Base-by-base conservation (phyloP, 1,140 invertebrate genomes). In the Drosophila pseudoobscura region DNA sequence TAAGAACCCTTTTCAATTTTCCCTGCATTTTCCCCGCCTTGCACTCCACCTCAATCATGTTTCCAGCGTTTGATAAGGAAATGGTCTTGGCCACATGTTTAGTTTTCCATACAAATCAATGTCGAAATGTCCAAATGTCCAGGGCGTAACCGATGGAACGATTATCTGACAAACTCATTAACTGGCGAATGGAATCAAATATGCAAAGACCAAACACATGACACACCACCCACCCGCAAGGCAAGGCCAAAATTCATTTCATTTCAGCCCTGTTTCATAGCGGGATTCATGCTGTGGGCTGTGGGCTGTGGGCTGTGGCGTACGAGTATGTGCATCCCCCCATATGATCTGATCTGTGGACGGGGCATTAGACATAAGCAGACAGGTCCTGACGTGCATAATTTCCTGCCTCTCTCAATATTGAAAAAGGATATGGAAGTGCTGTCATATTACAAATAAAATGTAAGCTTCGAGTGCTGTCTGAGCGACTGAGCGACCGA, bases 371-470 rank as follows among this genome's bases (percentile, higher is more conserved):
- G 57, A 80, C 71, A 80, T 80, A 80, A 80, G 78, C 78, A 72
- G 78, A 80, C 78, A 80, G 78, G 61, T 80, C 78, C 35, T 80
- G 78, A 80, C 78, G 78, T 80, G 78, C 78, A 80, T 80, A 80
- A 80, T 80, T 80, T 80, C 78, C 78, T 80, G 78, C 79, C 79
- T 74, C 79, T 68, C 79, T 80, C 61, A 57, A 64, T 78, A 80
- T 75, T 80, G 76, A 62, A 80, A 80, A 66, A 80, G 78, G 78
- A 80, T 80, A 80, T 80, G 78, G 35, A 80, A 75, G 78, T 80
- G 65, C 78, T 80, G 78, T 80, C 78, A 80, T 80, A 80, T 80
- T 80, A 80, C 78, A 80, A 80, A 80, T 80, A 80, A 80, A 80
- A 80, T 75, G 77, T 80, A 61, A 64, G 77, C 60, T 46, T 80